Percentiles rank a stretch among this genome's conserved stretches.
Evolutionary conservation across 1,140 invertebrate species (phyloP).

Genomic region (Delia radicum): DNA sequence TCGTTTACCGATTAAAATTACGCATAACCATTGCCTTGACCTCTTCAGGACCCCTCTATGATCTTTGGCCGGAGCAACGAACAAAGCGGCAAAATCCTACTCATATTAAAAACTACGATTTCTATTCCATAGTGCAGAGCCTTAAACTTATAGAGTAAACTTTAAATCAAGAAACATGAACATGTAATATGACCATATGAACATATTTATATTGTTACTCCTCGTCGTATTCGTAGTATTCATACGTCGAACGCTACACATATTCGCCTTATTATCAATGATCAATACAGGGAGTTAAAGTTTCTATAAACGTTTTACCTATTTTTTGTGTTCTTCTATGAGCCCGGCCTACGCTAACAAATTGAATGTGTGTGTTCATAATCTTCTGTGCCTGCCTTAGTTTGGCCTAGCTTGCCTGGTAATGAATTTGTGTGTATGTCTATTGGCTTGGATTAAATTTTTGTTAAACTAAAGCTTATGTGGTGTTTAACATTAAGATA

Average conservation of each 20-base stretch:
- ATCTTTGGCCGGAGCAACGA: too few relatives aligned
- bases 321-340: not conserved
- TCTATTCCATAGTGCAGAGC: too few relatives aligned
- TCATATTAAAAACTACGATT: too few relatives aligned
- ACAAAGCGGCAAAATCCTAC: too few relatives aligned
- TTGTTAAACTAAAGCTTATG: constrained; percentile 1
- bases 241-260: not conserved
- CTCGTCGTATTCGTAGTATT: not conserved
- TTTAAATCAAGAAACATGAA: not conserved
- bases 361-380: constrained; percentile 3
- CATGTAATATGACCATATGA: not conserved
- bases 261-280: constrained; percentile 1
- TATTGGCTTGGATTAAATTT: not conserved
- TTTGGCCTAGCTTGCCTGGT: not conserved
- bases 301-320: constrained; percentile 17
- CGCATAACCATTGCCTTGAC: too few relatives aligned
- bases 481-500: constrained; percentile 17
- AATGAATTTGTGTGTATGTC: not conserved
- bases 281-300: constrained; percentile 21
- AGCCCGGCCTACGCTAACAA: constrained; percentile 10
- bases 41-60: too few relatives aligned
- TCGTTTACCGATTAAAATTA: too few relatives aligned
- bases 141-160: too few relatives aligned
- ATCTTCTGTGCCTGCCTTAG: not conserved
- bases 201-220: not conserved